Base-by-base conservation (phyloP, 1,140 invertebrate genomes). In the Drosophila rufa region DNA sequence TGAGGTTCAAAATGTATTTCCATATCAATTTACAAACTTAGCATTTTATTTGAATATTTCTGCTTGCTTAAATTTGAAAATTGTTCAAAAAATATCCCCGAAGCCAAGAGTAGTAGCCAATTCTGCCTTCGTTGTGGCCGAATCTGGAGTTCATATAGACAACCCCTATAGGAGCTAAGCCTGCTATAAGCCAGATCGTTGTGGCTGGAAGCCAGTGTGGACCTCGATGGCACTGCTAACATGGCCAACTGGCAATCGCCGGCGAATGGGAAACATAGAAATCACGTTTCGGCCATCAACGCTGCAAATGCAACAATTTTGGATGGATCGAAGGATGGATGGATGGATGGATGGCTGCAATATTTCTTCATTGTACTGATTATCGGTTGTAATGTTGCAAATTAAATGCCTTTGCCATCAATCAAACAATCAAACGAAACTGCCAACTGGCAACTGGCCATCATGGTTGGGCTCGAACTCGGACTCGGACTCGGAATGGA, bases 311-410 rank as follows among this genome's bases (percentile, higher is more conserved):
- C 81, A 91, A 91, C 82, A 91, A 91, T 91, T 91, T 91, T 76
- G 51, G 79, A 79, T 17, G 51, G 40, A 46, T 36, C 9, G 33
- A 11, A 3, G 48, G 55, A 25, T 7, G 46, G 17, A 30, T 46
- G 42, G 12, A 19, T 19, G 19, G 12, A 14, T 40, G 25, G 36
- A 17, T 43, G 47, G 59, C 75, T 71, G 81, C 80, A 87, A 84
- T 87, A 87, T 89, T 89, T 87, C 84, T 89, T 89, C 80, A 89
- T 89, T 90, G 85, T 90, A 90, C 90, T 90, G 85, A 90, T 90
- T 90, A 90, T 90, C 85, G 85, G 85, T 90, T 90, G 85, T 90
- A 90, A 90, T 90, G 85, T 90, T 90, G 86, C 81, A 90, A 90
- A 90, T 90, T 90, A 90, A 90, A 90, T 90, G 85, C 64, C 85